phyloP scores from a whole-genome alignment of 2,797 vertebrate species.

The Ctenochaetus hawaiiensis region DNA sequence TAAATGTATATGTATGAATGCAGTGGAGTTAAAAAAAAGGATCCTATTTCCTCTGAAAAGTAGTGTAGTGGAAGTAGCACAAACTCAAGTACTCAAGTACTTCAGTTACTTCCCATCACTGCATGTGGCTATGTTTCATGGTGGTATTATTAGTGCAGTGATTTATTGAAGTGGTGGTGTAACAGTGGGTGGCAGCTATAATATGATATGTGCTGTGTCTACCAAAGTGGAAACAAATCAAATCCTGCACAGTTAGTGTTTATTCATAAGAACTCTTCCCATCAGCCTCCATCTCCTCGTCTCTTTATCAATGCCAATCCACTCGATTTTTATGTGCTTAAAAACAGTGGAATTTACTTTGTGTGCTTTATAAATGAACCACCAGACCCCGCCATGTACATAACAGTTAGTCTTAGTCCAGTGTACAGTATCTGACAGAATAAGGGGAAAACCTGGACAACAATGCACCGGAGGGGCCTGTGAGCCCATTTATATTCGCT shows the following conservation, averaged over 20 bases:
- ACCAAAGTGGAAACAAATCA: background rate
- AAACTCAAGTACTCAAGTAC: too few relatives aligned
- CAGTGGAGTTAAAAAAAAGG: too few relatives aligned
- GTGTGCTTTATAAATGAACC: conserved; percentile 11
- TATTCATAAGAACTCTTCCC: background rate
- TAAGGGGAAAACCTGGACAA: conserved; percentile 27
- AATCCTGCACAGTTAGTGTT: conserved; percentile 8
- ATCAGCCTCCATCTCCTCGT: background rate
- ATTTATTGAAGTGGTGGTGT: background rate
- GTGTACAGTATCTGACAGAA: conserved; percentile 33
- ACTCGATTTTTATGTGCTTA: background rate
- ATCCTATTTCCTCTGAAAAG: too few relatives aligned
- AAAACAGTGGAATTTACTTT: background rate
- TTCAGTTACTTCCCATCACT: too few relatives aligned
- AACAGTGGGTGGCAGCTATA: conserved; percentile 1
- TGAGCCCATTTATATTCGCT: conserved; percentile 54
- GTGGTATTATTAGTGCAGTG: too few relatives aligned
- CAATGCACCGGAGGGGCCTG: conserved; percentile 26
- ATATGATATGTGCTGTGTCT: background rate
- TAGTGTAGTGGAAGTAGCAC: too few relatives aligned
- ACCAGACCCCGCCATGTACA: background rate
- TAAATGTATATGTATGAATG: too few relatives aligned
- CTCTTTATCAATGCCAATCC: background rate
- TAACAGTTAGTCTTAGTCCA: background rate
- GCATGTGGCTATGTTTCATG: too few relatives aligned